phyloP scores from a whole-genome alignment of 2,888 invertebrate species.

The Diachrysia chrysitis region DNA sequence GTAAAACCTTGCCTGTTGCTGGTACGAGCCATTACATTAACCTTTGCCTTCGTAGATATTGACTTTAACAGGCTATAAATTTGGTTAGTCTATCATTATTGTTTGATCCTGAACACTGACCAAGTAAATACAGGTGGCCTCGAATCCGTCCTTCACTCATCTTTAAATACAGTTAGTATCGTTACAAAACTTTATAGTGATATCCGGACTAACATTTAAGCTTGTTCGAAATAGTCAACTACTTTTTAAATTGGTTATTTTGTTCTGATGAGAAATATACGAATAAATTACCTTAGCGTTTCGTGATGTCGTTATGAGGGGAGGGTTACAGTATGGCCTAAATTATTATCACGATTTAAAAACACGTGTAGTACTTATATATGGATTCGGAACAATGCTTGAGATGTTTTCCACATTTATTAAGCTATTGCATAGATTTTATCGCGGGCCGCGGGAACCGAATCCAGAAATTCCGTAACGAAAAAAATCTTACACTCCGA shows the following conservation, averaged over 20 bases:
- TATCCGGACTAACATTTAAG: not conserved
- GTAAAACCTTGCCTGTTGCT: not conserved
- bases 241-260: not conserved
- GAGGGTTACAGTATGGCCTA: not conserved
- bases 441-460: too few relatives aligned
- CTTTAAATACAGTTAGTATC: slow-evolving; percentile 8
- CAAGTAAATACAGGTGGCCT: slow-evolving; percentile 10
- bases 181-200: not conserved
- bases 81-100: slow-evolving; percentile 5
- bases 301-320: not conserved
- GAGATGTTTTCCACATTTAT: not conserved
- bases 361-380: not conserved
- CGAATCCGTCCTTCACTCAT: slow-evolving; percentile 8
- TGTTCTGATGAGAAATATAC: not conserved
- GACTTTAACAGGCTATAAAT: not conserved
- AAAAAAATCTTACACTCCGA: too few relatives aligned
- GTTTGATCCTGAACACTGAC: slow-evolving; percentile 10
- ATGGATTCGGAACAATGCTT: too few relatives aligned
- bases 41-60: not conserved
- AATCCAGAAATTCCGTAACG: too few relatives aligned
- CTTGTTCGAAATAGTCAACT: not conserved
- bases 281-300: not conserved
- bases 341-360: not conserved
- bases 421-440: too few relatives aligned
- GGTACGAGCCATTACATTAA: not conserved